Base-by-base conservation (phyloP, 2,113 vertebrate genomes). In the Sardina pilchardus region DNA sequence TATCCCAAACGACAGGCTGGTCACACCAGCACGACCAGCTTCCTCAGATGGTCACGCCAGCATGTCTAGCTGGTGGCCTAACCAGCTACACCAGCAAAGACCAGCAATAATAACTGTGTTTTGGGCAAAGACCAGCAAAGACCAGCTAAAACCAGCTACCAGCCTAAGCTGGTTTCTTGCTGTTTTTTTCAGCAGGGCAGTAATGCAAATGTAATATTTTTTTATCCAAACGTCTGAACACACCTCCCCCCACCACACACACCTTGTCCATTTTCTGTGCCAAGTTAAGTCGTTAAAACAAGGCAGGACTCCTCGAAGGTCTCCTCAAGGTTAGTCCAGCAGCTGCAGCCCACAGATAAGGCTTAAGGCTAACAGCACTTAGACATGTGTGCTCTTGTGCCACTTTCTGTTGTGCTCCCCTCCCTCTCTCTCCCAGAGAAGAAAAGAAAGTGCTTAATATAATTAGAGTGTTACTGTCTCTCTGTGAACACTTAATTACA, bases 331-430 rank as follows among this genome's bases (percentile, higher is more conserved):
- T 88, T 85, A 85, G 82, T 85, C 87, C 78, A 82, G 39, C 89
- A 88, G 75, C 87, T 90, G 89, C 43, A 67, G 47, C 67, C 84
- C 63, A 82, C 36, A 90, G 89, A 90, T 90, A 90, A 90, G 87
- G 83, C 82, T 71, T 71, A 71, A 71, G n/a, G 63, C 59, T 26
- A 63, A 6, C 2, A 63, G 21, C 63, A 26, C 26, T 71, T 30
- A 67, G 2, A 19, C 14, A 17, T 53, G 6, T 45, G 44, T 56
- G 53, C 21, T 4, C 53, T 16, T 16, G 17, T 21, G n/a, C n/a
- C n/a, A 19, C 53, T 56, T 21, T 56, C 53, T 56, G 10, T 59
- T n/a, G 24, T n/a, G 24, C 53, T 2, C 6, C 59, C 26, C 59
- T 67, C 59, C n/a, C 10, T 26, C 59, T 67, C 26, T 71, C 63